Base-by-base conservation (phyloP, 2,888 invertebrate genomes). In the Drosophila trichaetosa region DNA sequence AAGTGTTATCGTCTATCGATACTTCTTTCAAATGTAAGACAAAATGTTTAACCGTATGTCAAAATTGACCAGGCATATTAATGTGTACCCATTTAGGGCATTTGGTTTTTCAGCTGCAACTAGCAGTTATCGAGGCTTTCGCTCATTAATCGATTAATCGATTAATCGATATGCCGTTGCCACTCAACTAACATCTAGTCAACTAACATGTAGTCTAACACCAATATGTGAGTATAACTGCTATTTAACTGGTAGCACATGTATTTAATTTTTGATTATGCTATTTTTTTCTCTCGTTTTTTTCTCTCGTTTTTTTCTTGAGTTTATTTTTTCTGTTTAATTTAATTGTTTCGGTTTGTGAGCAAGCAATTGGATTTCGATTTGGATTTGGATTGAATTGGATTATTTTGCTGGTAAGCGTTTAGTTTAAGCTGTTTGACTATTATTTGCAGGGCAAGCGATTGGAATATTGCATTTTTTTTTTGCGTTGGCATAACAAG, bases 131-230 rank as follows among this genome's bases (percentile, higher is more conserved):
- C 5, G 4, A 24, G 46, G 7, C 16, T 46, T 7, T 46, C 7
- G 16, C 8, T 16, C 21, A 24, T 16, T 24, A 7, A 46, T 21
- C n/a, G 11, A 42, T 42, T 29, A 29, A 29, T 29, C 29, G 29
- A 27, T 27, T 31, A 31, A 31, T 31, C 31, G 31, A 29, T 24
- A 24, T 24, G 24, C 24, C 24, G 24, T 24, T 24, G 24, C 24
- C 24, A 24, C 24, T 24, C 1, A 46, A 63, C n/a, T 63, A 63
- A 49, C 31, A 33, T 7, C 64, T 64, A 64, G 24, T 31, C 49
- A 64, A 49, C 24, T 64, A 65, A 65, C 65, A 65, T 51, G 65
- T 38, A 64, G 18, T 64, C 38, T 24, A 49, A 64, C 40, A 34
- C 40, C 33, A 34, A 21, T 42, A 42, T 42, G 16, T 21, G 21